Conservation (phyloP, 2,888 invertebrate genomes). For the Andrena chrysosceles region DNA sequence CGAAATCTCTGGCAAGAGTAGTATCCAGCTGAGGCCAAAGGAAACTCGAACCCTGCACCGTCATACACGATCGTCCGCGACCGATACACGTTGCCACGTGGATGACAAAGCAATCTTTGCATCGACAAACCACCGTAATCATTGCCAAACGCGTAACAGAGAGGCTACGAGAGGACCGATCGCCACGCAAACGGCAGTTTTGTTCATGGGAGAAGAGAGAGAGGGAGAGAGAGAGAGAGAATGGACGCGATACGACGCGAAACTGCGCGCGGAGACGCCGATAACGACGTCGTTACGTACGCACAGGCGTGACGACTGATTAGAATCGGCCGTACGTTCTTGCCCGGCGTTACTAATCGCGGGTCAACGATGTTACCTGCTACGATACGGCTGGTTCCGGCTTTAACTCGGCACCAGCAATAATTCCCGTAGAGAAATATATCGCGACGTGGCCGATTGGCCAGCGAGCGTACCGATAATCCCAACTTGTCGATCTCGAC, state of each 20-base stretch:
- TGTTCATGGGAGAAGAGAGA: background rate
- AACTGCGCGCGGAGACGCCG: constrained; percentile 65
- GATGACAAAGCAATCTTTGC: constrained; percentile 66
- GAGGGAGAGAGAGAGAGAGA: background rate
- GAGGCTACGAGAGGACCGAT: constrained; percentile 38
- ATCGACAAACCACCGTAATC: constrained; percentile 69
- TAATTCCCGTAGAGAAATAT: constrained; percentile 56
- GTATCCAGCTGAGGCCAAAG: constrained; percentile 23
- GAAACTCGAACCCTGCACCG: constrained; percentile 42
- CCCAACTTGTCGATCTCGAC: constrained; percentile 49
- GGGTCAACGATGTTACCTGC: constrained; percentile 75
- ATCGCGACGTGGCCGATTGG: constrained; percentile 50
- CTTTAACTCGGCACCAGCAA: constrained; percentile 52
- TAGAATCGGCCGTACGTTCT: constrained; percentile 74
- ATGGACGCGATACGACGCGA: constrained; percentile 35
- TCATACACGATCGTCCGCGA: constrained; percentile 52
- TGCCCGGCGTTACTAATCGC: constrained; percentile 73
- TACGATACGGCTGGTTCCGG: constrained; percentile 65
- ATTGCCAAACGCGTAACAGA: constrained; percentile 66
- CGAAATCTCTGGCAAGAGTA: background rate
- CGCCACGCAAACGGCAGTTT: constrained; percentile 14
- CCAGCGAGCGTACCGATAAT: constrained; percentile 51
- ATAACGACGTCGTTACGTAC: constrained; percentile 74
- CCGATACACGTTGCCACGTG: constrained; percentile 21
- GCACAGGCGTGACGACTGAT: constrained; percentile 75